Conservation (phyloP, 92 coral and sea anemone species). For the Pocillopora meandrina region DNA sequence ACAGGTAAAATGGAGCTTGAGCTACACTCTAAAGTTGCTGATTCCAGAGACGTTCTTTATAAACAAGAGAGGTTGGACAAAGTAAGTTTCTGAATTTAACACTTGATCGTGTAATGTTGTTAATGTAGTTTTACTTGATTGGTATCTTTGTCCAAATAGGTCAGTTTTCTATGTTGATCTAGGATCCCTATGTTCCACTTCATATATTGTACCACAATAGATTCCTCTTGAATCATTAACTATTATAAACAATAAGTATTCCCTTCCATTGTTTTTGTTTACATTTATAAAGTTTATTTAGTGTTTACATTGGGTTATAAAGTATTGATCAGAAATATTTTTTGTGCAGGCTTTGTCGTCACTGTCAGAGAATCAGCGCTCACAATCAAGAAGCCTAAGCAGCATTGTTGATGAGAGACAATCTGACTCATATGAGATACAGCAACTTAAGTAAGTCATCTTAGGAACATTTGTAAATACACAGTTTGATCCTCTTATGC, state of each 20-base stretch:
- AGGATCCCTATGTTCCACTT: too few species aligned
- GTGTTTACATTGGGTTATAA: background rate
- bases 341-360: constrained; percentile 57
- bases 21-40: constrained; percentile 57
- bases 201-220: too few species aligned
- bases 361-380: constrained; percentile 83
- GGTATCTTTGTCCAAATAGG: too few species aligned
- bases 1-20: constrained; percentile 75
- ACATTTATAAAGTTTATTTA: background rate
- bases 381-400: constrained; percentile 74
- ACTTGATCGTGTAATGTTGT: background rate
- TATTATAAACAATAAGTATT: background rate
- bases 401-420: constrained; percentile 75
- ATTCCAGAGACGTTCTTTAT: constrained; percentile 67
- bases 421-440: constrained; percentile 50
- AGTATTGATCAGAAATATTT: background rate
- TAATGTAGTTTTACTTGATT: background rate
- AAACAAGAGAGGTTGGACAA: constrained; percentile 79
- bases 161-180: too few species aligned
- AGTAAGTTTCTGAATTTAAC: constrained; percentile 38
- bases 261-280: background rate
- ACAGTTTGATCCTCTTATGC: background rate
- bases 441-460: constrained; percentile 60
- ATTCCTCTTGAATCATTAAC: too few species aligned
- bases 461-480: background rate